Evolutionary conservation across 2,113 vertebrate genomes (phyloP).

Genomic region (Embiotoca jacksoni): DNA sequence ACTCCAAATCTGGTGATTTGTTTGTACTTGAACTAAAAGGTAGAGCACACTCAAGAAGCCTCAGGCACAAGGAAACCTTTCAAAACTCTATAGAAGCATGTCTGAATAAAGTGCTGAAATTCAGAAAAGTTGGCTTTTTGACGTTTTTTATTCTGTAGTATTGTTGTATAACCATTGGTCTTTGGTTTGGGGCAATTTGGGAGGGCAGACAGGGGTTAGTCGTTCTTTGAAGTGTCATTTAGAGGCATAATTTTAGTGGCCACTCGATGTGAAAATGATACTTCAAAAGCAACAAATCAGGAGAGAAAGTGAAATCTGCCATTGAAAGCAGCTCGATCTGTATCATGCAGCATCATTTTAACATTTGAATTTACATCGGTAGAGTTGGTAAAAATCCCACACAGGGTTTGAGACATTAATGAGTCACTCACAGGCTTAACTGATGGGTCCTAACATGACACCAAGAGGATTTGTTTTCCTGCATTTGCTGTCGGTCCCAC

Average conservation of each 20-base stretch:
- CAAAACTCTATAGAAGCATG: constrained; percentile 3
- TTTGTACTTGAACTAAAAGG: constrained; percentile 47
- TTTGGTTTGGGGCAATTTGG: constrained; percentile 23
- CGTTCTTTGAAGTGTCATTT: constrained; percentile 50
- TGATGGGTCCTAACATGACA: background rate
- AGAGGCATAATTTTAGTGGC: constrained; percentile 10
- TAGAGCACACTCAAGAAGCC: constrained; percentile 3
- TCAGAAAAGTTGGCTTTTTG: constrained; percentile 1
- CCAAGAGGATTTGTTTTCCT: background rate
- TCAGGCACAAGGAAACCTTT: constrained; percentile 18
- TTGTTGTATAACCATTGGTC: constrained; percentile 2
- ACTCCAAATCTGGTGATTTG: constrained; percentile 37
- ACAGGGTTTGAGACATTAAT: background rate
- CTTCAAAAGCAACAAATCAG: constrained; percentile 44
- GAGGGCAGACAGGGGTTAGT: background rate
- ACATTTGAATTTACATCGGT: constrained; percentile 35
- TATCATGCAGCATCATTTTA: constrained; percentile 11
- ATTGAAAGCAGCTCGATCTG: constrained; percentile 17
- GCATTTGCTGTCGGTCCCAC: background rate
- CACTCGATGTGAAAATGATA: constrained; percentile 45
- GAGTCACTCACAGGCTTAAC: constrained; percentile 3
- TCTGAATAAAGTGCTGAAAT: constrained; percentile 10
- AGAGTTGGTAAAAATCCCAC: background rate
- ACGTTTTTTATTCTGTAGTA: background rate
- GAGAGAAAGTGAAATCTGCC: constrained; percentile 25